These are phyloP conservation scores for Cheiracanthium punctorium DNA, from an alignment of 2,888 invertebrate species.

Conservation along the genomic window DNA sequence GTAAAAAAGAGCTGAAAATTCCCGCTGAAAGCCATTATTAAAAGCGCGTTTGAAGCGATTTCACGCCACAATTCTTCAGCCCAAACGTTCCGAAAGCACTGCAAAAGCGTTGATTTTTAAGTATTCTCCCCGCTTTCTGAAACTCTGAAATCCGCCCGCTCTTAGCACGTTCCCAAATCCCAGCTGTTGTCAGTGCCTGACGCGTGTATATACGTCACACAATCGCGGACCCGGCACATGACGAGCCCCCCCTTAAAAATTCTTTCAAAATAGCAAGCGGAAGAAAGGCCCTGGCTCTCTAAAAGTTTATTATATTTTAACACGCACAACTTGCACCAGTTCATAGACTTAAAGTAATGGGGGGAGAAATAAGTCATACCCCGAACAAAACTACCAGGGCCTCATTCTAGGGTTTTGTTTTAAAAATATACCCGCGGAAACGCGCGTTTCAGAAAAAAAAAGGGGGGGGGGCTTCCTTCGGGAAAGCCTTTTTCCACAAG, in stretches of 20 bases:
- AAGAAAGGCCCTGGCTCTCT: background rate
- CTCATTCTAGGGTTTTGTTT: background rate
- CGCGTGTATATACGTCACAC: background rate
- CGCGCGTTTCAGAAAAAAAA: background rate
- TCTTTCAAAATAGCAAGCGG: slow-evolving; percentile 19
- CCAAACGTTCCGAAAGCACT: background rate
- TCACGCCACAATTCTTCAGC: background rate
- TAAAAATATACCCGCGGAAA: slow-evolving; percentile 9
- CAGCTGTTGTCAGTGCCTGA: slow-evolving; percentile 39
- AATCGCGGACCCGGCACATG: background rate
- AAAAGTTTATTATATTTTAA: slow-evolving; percentile 66
- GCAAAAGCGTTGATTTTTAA: background rate
- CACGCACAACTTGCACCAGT: slow-evolving; percentile 27
- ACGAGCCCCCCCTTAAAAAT: slow-evolving; percentile 52
- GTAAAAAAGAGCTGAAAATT: background rate
- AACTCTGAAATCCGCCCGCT: too few species aligned
- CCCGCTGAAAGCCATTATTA: background rate
- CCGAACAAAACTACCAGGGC: slow-evolving; percentile 1
- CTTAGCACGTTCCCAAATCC: background rate
- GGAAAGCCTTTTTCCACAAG: background rate
- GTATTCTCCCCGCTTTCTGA: too few species aligned
- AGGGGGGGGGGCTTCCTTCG: background rate
- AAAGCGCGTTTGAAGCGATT: background rate
- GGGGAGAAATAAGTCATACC: background rate
- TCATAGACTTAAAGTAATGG: background rate